Percentiles rank a stretch among this genome's conserved stretches.
Conservation (phyloP, 2,113 vertebrate genomes). For the Tinamus guttatus region DNA sequence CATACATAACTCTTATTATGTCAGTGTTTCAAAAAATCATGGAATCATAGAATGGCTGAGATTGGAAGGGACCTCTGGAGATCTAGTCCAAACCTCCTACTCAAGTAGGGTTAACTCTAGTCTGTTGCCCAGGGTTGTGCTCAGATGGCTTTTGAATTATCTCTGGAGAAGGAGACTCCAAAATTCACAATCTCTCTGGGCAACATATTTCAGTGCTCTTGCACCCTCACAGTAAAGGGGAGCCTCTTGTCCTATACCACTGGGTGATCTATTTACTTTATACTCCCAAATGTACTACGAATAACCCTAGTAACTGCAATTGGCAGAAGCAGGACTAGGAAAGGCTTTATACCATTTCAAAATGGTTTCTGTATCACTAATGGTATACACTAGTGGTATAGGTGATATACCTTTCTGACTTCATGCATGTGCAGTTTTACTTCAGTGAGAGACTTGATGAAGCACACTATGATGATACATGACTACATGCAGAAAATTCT, state of each 20-base stretch:
- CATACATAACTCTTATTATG: neutral
- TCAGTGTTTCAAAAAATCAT: neutral
- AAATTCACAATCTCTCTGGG: no score
- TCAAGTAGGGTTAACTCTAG: no score
- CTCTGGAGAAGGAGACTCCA: no score
- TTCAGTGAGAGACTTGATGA: neutral
- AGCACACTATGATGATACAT: neutral
- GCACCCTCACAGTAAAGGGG: no score
- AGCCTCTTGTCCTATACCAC: no score
- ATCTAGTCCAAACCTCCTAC: no score
- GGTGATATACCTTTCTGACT: neutral
- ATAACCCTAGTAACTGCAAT: neutral
- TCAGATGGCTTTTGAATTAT: no score
- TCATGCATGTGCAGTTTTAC: neutral
- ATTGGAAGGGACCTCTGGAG: neutral
- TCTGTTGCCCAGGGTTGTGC: no score
- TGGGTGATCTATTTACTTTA: neutral
- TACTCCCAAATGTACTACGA: neutral
- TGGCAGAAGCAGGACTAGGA: neutral
- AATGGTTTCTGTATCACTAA: neutral
- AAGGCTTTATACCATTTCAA: neutral
- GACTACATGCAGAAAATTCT: neutral
- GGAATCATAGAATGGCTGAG: neutral
- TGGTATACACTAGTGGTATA: no score
- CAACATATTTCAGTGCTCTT: no score